A percentile compares a stretch with the other conserved stretches of the same genome.
Conservation (phyloP, 1,140 invertebrate species). For the Eumeta japonica region DNA sequence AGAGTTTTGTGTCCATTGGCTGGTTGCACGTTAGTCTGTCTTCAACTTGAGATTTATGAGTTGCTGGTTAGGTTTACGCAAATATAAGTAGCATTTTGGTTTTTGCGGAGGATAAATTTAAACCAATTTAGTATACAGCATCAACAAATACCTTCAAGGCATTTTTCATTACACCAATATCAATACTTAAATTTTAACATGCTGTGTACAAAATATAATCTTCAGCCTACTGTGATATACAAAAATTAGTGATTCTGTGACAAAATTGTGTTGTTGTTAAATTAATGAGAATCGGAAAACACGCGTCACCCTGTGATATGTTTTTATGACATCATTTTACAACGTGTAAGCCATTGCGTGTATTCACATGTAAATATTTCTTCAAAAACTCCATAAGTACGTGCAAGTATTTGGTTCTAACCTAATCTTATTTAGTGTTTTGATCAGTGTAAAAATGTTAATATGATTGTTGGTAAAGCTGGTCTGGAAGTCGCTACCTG, state of each 20-base stretch:
- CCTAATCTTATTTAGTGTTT: no score
- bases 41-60: no score
- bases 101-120: slow-evolving; percentile 11
- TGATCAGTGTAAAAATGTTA: no score
- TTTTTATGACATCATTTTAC: no score
- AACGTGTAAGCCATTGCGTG: no score
- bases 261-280: slow-evolving; percentile 8
- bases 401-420: no score
- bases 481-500: no score
- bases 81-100: slow-evolving; percentile 10
- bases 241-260: slow-evolving; percentile 7
- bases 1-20: slow-evolving; percentile 7
- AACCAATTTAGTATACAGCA: slow-evolving; percentile 7
- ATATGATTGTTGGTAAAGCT: no score
- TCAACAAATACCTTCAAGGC: no score
- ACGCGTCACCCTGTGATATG: no score
- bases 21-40: slow-evolving; percentile 5
- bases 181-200: neutral
- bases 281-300: slow-evolving; percentile 13
- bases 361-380: no score
- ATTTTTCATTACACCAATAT: slow-evolving; percentile 1
- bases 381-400: no score
- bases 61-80: slow-evolving; percentile 14
- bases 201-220: slow-evolving; percentile 14
- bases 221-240: slow-evolving; percentile 16